These are phyloP conservation scores for Peromyscus leucopus DNA, from an alignment of 2,113 vertebrate genomes.

Conservation along the genomic window DNA sequence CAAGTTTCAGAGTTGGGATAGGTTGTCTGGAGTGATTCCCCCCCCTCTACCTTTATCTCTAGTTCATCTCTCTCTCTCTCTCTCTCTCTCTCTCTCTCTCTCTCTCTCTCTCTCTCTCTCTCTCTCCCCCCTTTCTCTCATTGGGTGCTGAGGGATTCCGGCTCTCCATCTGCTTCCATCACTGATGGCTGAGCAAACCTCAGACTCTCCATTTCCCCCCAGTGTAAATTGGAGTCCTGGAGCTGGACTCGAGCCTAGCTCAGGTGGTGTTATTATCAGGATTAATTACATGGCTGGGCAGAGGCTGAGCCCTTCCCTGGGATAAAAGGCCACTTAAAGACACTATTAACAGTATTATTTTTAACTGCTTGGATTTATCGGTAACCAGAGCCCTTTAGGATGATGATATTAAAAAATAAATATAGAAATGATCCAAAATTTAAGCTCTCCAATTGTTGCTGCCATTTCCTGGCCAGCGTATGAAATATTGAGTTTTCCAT, in stretches of 20 bases:
- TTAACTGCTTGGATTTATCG: slow-evolving; percentile 37
- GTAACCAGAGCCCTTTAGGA: slow-evolving; percentile 44
- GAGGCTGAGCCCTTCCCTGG: neutral
- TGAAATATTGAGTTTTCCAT: slow-evolving; percentile 64
- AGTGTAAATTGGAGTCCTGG: neutral
- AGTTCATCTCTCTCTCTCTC: accelerated
- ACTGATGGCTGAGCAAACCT: neutral
- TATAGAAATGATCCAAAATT: slow-evolving; percentile 48
- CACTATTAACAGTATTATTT: slow-evolving; percentile 8
- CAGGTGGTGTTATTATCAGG: neutral
- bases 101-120: neutral
- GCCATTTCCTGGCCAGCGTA: slow-evolving; percentile 47
- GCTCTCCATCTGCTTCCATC: neutral
- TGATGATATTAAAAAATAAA: slow-evolving; percentile 23
- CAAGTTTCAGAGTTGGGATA: neutral
- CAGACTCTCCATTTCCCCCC: neutral
- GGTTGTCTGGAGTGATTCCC: neutral
- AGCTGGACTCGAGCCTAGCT: neutral
- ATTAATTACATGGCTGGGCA: slow-evolving; percentile 1
- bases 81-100: neutral
- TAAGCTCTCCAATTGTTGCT: slow-evolving; percentile 1
- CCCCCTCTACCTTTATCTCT: neutral
- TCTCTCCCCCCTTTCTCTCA: accelerated
- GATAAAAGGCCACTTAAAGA: neutral
- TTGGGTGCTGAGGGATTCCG: neutral